Conservation (phyloP, 2,113 vertebrate species). For the Semnopithecus entellus region DNA sequence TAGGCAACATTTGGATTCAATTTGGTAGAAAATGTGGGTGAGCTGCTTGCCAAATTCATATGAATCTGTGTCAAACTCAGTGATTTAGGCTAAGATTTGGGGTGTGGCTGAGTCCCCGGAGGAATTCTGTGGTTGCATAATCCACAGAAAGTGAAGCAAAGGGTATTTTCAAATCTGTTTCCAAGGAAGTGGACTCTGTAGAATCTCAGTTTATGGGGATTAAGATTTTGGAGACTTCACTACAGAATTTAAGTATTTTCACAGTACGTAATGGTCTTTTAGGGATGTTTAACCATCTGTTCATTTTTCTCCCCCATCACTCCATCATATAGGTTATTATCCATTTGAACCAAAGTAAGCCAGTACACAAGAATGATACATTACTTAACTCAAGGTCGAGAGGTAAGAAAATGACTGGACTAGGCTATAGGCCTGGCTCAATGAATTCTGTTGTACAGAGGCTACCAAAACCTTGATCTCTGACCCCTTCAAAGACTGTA, state of each 20-base stretch:
- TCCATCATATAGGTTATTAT: not conserved
- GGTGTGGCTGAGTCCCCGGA: conserved; percentile 43
- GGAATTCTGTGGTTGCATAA: conserved; percentile 61
- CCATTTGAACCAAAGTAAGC: not conserved
- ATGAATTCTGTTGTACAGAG: not conserved
- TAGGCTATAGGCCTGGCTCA: not conserved
- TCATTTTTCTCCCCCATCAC: not conserved
- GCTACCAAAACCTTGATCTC: not conserved
- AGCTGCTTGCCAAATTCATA: conserved; percentile 68
- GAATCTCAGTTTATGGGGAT: not conserved
- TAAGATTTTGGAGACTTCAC: not conserved
- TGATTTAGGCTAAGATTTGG: conserved; percentile 57
- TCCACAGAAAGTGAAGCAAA: conserved; percentile 65
- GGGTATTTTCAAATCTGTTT: conserved; percentile 55
- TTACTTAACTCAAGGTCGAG: not conserved
- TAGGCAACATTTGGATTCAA: conserved; percentile 71
- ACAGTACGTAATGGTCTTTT: not conserved
- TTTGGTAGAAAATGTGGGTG: conserved; percentile 61
- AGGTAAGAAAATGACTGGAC: not conserved
- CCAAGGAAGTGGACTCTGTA: conserved; percentile 25
- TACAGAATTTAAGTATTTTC: not conserved
- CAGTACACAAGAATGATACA: not conserved
- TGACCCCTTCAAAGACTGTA: not conserved
- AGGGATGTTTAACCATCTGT: not conserved
- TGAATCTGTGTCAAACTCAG: conserved; percentile 68